phyloP scores from a whole-genome alignment of 2,797 vertebrate genomes.

The Rhabdophis nuchalis region DNA sequence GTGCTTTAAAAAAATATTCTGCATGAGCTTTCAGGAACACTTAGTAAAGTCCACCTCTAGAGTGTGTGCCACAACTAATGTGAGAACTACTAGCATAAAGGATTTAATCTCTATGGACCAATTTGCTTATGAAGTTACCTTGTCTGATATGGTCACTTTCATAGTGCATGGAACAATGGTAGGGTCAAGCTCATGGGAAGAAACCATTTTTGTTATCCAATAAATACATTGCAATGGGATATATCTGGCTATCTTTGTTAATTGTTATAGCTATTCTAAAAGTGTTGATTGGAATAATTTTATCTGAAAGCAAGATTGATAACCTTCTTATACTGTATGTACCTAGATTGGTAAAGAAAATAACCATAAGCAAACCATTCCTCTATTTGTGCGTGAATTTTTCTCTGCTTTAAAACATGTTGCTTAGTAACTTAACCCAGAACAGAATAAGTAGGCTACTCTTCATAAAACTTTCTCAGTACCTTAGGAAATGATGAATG shows the following conservation, averaged over 20 bases:
- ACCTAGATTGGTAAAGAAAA: not conserved
- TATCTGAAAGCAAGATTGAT: not conserved
- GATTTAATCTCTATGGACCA: not conserved
- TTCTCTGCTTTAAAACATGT: conserved; percentile 5
- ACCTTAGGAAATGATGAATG: not conserved
- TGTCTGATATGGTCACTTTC: not conserved
- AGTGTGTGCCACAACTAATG: conserved; percentile 29
- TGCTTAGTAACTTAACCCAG: not conserved
- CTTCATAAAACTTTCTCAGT: not conserved
- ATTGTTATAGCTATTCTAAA: not conserved
- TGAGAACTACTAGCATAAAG: conserved; percentile 11
- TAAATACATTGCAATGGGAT: not conserved
- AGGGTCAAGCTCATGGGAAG: not conserved
- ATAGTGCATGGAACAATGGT: not conserved
- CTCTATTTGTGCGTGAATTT: not conserved
- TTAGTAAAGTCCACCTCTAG: conserved; percentile 46
- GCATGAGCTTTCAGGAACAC: conserved; percentile 55
- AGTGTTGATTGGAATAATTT: not conserved
- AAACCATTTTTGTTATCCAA: not conserved
- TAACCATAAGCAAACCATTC: not conserved
- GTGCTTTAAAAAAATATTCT: conserved; percentile 66
- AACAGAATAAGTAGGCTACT: not conserved
- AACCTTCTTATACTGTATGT: not conserved
- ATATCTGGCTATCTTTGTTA: not conserved
- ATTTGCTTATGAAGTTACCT: not conserved